Base-by-base conservation (phyloP, 35 echinoderm and acorn worm species). In the Nesometra sesokonis region DNA sequence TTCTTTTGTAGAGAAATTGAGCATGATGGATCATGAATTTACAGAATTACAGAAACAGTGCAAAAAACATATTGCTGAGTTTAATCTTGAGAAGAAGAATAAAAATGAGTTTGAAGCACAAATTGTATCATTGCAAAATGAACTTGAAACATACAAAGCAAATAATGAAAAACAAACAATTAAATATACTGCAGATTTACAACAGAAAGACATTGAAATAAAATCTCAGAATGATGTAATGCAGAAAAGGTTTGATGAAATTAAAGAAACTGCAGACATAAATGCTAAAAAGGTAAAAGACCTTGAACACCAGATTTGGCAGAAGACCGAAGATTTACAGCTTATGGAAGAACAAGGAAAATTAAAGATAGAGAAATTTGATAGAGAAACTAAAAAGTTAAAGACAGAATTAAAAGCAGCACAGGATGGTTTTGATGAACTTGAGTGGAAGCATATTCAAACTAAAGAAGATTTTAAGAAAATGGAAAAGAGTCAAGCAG, bases 351-450 rank as follows among this genome's bases (percentile, higher is more conserved):
- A 97, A 77, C 91, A 90, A 67, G 17, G 89, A 79, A 82, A 79
- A 80, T 78, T 77, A 33, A 99, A 90, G 37, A 39, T 34, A 76
- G 96, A 99, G 2, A 46, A 87, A 35, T 29, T 80, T 78, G 92
- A 93, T 29, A 93, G 88, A 79, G 95, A 98, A 47, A 37, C 90
- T 29, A 98, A 98, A 85, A 86, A 90, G 35, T 83, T 98, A 29
- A 52, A 90, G 34, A 57, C 40, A 17, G 88, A 98, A 37, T 87
- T 98, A 0, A 85, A 85, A 40, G 67, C 29, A 32, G 85, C 95
- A 33, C 92, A 98, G 31, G 84, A 87, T 32, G 85, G 79, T 76
- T 92, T 82, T 85, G 95, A 98, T 88, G 92, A 86, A 33, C 88
- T 94, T 77, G 96, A 99, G 77, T 81, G 94, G 13, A 34, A 94